These are phyloP conservation scores for Mayetiola destructor DNA, from an alignment of 2,888 invertebrate genomes.

Conservation along the genomic window DNA sequence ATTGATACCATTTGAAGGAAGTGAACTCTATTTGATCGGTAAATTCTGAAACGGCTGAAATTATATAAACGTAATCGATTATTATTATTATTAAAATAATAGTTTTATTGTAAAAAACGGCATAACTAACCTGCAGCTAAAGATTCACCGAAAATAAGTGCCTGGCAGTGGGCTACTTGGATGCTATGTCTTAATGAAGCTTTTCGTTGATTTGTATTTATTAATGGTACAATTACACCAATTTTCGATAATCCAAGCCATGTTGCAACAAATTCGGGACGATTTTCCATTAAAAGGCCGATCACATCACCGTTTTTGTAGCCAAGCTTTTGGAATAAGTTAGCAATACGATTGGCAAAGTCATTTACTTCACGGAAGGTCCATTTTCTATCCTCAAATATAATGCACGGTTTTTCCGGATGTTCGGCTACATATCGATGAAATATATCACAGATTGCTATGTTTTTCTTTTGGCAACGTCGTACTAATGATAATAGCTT, in stretches of 20 bases:
- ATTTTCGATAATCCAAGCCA: slow-evolving; percentile 89
- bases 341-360: slow-evolving; percentile 68
- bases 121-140: slow-evolving; percentile 44
- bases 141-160: slow-evolving; percentile 68
- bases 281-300: slow-evolving; percentile 79
- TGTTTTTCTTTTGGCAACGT: slow-evolving; percentile 50
- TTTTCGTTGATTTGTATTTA: slow-evolving; percentile 83
- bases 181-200: slow-evolving; percentile 78
- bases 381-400: slow-evolving; percentile 71
- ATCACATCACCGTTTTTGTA: slow-evolving; percentile 78
- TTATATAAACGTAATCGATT: slow-evolving; percentile 24
- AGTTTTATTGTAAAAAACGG: too few relatives aligned
- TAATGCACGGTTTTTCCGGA: slow-evolving; percentile 71
- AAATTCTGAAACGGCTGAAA: slow-evolving; percentile 53
- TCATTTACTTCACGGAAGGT: slow-evolving; percentile 77
- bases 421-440: slow-evolving; percentile 55
- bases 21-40: slow-evolving; percentile 50
- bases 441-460: slow-evolving; percentile 68
- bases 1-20: slow-evolving; percentile 50
- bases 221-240: slow-evolving; percentile 72
- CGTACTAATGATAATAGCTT: slow-evolving; percentile 49
- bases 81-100: slow-evolving; percentile 10
- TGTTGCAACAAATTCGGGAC: slow-evolving; percentile 76
- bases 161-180: slow-evolving; percentile 72
- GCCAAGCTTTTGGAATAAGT: slow-evolving; percentile 65